A percentile compares a stretch with the other conserved stretches of the same genome.
Evolutionary conservation across 2,113 vertebrate genomes (phyloP).

Genomic region (Mirza zaza): DNA sequence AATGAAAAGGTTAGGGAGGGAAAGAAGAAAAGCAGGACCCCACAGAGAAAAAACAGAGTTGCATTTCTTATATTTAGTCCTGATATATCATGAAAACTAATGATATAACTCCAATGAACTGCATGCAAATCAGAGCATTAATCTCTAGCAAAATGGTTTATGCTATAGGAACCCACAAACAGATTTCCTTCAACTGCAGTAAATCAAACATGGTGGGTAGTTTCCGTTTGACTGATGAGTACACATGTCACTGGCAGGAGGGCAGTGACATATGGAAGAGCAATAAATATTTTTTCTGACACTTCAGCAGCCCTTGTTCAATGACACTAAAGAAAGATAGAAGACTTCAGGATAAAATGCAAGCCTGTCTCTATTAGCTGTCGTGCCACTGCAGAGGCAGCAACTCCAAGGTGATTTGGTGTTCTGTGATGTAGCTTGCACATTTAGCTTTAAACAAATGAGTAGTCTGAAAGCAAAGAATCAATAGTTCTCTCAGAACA

Average conservation of each 20-base stretch:
- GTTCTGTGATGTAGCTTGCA: not conserved
- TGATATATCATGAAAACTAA: conserved; percentile 81
- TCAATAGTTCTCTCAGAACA: conserved; percentile 29
- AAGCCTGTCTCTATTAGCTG: conserved; percentile 68
- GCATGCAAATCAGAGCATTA: conserved; percentile 84
- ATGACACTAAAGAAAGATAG: conserved; percentile 75
- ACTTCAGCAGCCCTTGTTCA: conserved; percentile 81
- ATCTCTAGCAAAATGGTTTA: conserved; percentile 85
- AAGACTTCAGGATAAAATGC: conserved; percentile 78
- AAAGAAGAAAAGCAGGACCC: conserved; percentile 71
- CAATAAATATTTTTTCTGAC: conserved; percentile 83
- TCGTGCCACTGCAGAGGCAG: not conserved
- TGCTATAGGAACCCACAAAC: conserved; percentile 82
- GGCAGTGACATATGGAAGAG: conserved; percentile 80
- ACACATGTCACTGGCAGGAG: conserved; percentile 82
- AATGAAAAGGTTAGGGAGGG: conserved; percentile 73
- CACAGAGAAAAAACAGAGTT: conserved; percentile 70
- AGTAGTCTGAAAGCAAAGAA: conserved; percentile 31
- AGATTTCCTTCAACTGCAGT: conserved; percentile 82
- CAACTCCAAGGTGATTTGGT: conserved; percentile 56
- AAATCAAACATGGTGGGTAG: conserved; percentile 84
- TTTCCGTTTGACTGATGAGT: conserved; percentile 85
- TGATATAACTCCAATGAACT: conserved; percentile 74
- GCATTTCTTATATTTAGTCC: conserved; percentile 77
- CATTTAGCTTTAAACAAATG: conserved; percentile 61